phyloP scores from a whole-genome alignment of 64 coral and sea anemone genomes.

The Actinia equina region DNA sequence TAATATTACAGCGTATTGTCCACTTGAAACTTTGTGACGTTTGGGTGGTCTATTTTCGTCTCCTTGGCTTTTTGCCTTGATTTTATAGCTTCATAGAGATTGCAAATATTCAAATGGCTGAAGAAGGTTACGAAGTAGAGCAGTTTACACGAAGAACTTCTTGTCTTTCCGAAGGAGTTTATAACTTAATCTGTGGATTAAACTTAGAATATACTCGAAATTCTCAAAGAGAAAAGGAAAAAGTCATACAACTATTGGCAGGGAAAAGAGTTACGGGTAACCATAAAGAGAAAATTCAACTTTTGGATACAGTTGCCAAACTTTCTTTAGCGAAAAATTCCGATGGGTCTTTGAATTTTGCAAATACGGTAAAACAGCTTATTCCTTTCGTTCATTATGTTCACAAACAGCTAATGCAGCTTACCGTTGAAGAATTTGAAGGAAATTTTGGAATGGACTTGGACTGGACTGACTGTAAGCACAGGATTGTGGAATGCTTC shows the following conservation, averaged over 20 bases:
- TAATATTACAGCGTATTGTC: no score
- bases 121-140: no score
- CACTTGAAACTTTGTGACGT: no score
- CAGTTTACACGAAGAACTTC: no score
- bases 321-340: not conserved
- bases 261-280: not conserved
- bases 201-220: not conserved
- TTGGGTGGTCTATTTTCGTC: no score
- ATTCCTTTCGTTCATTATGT: conserved; percentile 43
- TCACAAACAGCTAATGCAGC: conserved; percentile 32
- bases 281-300: not conserved
- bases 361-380: not conserved
- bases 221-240: not conserved
- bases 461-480: conserved; percentile 54
- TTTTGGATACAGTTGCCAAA: not conserved
- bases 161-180: not conserved
- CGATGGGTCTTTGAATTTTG: not conserved
- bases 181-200: conserved; percentile 7
- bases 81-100: no score
- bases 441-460: conserved; percentile 29
- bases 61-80: no score
- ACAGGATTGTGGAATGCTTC: conserved; percentile 60
- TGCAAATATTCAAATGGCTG: no score
- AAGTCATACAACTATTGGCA: not conserved
- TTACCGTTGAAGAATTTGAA: conserved; percentile 49